phyloP scores from a whole-genome alignment of 2,113 vertebrate genomes.

The Myodes glareolus region DNA sequence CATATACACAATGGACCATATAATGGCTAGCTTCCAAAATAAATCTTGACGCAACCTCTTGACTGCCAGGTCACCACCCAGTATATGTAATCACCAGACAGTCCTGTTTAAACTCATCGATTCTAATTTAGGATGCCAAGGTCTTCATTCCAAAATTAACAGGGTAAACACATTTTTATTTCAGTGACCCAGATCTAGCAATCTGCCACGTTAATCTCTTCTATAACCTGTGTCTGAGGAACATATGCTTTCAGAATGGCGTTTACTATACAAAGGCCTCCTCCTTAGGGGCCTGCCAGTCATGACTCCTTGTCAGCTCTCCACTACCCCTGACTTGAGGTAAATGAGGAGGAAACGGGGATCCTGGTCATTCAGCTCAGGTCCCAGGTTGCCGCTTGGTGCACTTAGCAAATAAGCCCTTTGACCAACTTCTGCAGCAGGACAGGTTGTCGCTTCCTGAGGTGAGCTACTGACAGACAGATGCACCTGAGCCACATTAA shows the following conservation, averaged over 20 bases:
- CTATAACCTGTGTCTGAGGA: neutral
- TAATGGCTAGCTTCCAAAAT: neutral
- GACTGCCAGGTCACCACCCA: neutral
- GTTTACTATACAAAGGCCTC: neutral
- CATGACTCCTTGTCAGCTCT: neutral
- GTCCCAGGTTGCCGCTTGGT: neutral
- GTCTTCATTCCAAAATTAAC: slow-evolving; percentile 7
- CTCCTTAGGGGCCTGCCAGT: neutral
- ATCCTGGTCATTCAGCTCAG: neutral
- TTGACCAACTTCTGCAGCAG: neutral
- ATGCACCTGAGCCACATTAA: slow-evolving; percentile 21
- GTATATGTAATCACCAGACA: neutral
- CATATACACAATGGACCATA: neutral
- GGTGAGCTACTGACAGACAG: slow-evolving; percentile 56
- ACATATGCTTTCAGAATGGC: neutral
- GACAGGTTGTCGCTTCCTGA: neutral
- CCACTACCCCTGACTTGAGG: neutral
- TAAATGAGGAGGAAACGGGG: neutral
- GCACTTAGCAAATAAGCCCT: neutral
- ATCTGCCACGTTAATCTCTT: neutral
- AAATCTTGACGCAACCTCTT: neutral
- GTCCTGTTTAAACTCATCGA: neutral
- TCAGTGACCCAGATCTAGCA: slow-evolving; percentile 41
- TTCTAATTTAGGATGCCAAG: neutral
- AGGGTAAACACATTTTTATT: neutral